Conservation (phyloP, 2,888 invertebrate genomes). For the Torymus aiolomorphi region DNA sequence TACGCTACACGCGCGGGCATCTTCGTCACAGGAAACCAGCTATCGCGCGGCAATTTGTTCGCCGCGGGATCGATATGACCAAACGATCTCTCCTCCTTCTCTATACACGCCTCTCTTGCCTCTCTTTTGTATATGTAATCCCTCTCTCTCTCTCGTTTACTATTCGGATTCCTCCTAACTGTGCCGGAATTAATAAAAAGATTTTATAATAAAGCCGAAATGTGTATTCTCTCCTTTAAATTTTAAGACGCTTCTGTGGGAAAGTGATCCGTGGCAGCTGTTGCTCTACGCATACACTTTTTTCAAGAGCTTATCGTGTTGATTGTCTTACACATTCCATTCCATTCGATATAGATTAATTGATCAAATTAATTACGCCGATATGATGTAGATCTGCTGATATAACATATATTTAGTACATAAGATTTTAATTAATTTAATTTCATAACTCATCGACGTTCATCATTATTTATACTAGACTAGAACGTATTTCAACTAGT, state of each 20-base stretch:
- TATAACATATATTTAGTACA: neutral
- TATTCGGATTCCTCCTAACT: too few relatives aligned
- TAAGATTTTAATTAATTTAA: constrained; percentile 8
- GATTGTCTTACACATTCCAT: neutral
- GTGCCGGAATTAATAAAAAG: neutral
- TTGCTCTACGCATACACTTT: too few relatives aligned
- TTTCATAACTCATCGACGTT: constrained; percentile 25
- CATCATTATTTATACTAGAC: constrained; percentile 38
- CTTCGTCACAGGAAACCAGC: neutral
- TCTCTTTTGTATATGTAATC: too few relatives aligned
- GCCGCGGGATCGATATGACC: too few relatives aligned
- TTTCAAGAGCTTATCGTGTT: too few relatives aligned
- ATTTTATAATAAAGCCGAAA: constrained; percentile 23
- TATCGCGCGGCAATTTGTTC: too few relatives aligned
- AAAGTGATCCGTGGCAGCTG: too few relatives aligned
- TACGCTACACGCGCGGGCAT: neutral
- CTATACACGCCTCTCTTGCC: too few relatives aligned
- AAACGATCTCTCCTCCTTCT: too few relatives aligned
- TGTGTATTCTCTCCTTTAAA: neutral
- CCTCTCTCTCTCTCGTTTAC: too few relatives aligned
- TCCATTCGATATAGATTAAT: constrained; percentile 12
- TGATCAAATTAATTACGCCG: constrained; percentile 9
- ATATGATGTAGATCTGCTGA: neutral
- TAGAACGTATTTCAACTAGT: neutral
- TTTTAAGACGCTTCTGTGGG: too few relatives aligned